Conservation (phyloP, 2,797 vertebrate species). For the Spea hammondii region DNA sequence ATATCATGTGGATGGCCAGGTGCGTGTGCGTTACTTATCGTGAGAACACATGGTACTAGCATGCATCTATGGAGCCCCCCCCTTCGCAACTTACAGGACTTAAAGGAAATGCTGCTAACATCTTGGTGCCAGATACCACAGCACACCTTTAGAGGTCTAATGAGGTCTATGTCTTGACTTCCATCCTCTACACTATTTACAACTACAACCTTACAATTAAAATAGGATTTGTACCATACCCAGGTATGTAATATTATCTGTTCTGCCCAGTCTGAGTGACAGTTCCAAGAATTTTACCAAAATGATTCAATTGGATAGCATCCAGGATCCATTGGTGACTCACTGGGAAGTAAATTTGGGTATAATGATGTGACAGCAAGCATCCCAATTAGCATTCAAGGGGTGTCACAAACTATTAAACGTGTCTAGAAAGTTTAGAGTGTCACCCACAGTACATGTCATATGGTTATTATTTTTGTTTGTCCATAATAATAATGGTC, state of each 20-base stretch:
- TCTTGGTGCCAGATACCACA: too few relatives aligned
- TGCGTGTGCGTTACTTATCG: too few relatives aligned
- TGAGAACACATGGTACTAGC: too few relatives aligned
- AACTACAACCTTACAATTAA: conserved; percentile 11
- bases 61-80: too few relatives aligned
- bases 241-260: not conserved
- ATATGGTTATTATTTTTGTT: not conserved
- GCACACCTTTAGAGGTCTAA: too few relatives aligned
- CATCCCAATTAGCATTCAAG: not conserved
- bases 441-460: not conserved
- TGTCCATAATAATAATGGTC: not conserved
- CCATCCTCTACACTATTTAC: not conserved
- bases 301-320: conserved; percentile 12
- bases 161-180: not conserved
- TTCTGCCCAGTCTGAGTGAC: not conserved
- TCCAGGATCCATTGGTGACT: not conserved
- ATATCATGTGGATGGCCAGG: too few relatives aligned
- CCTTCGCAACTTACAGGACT: too few relatives aligned
- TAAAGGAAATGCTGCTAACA: too few relatives aligned
- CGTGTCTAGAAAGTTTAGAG: not conserved
- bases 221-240: conserved; percentile 1
- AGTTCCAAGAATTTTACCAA: conserved; percentile 2
- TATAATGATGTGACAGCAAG: conserved; percentile 27
- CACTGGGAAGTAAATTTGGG: not conserved
- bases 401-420: conserved; percentile 17